A percentile compares a stretch with the other conserved stretches of the same genome.
Conservation (phyloP, 2,113 vertebrate species). For the Rhizomys pruinosus region DNA sequence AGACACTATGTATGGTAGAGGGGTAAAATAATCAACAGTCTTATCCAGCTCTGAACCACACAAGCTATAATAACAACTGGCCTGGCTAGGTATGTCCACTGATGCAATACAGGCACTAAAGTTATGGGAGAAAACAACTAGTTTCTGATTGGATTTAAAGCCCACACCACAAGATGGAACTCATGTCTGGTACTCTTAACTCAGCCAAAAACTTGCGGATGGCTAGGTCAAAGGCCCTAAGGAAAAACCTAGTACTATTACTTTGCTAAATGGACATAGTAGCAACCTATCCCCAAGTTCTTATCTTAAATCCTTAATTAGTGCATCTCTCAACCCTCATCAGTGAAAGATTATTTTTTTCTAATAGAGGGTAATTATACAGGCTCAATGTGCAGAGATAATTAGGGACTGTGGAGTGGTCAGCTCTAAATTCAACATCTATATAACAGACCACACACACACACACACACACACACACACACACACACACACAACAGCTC, state of each 20-base stretch:
- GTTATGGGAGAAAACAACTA: background rate
- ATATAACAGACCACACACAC: too few relatives aligned
- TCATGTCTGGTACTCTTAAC: background rate
- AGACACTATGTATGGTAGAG: background rate
- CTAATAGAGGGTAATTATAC: background rate
- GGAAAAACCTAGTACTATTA: background rate
- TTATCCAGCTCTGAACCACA: background rate
- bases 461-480: too few relatives aligned
- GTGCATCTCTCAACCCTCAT: background rate
- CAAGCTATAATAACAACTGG: background rate
- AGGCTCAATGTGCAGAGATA: too few relatives aligned
- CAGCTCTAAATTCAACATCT: background rate
- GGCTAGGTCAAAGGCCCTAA: background rate
- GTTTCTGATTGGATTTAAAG: background rate
- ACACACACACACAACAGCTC: too few relatives aligned
- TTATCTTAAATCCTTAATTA: background rate
- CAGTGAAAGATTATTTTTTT: background rate
- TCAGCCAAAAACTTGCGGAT: background rate
- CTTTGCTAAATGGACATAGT: background rate
- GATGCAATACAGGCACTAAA: background rate
- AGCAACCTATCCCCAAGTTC: background rate
- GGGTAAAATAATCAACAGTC: background rate
- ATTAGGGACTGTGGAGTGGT: too few relatives aligned
- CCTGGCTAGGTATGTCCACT: background rate
- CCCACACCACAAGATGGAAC: too few relatives aligned